Evolutionary conservation across 2,797 vertebrate species (phyloP), one percentile per base, ranked within the genome.

Genomic region (Sebastiscus tertius): DNA sequence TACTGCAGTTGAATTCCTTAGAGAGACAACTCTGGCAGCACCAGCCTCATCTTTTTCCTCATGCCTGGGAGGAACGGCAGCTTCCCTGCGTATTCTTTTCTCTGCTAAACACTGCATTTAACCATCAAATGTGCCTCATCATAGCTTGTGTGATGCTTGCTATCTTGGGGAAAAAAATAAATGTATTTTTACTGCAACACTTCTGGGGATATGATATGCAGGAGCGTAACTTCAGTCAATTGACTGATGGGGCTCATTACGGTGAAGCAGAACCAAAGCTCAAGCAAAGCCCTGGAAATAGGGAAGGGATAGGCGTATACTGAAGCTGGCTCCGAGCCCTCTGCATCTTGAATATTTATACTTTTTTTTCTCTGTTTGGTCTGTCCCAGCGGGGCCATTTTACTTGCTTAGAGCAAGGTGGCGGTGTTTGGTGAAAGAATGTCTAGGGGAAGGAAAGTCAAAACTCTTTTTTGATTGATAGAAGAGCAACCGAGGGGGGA

Each of bases 61-160:
- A 60, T 73, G 66, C 74, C 81, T 55, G 8, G 34, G 34, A 76
- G 75, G 13, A 72, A 76, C 4, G 1, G 59, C 49, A 56, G 67
- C 46, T 39, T 72, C 9, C 46, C 55, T 31, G 69, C 60, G 70
- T 73, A 55, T 77, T 64, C 49, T 58, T 76, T 70, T 68, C 42
- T 42, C 49, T 31, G 29, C 81, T 90, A 82, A 90, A 86, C 42
- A 7, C 52, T 58, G n/a, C 74, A 72, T 80, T 91, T 86, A 84
- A 61, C 65, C 69, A 80, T 84, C 76, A 82, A 65, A 52, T 31
- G 70, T 22, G 18, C 34, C 54, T 58, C 6, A 71, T 71, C 34
- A 29, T 59, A 58, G 68, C 54, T 39, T 10, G 10, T 36, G 39
- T 29, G 8, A 76, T n/a, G 34, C 29, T 54, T 26, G 16, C 46